phyloP scores from a whole-genome alignment of 2,888 invertebrate genomes.

The Metopia argyrocephala region DNA sequence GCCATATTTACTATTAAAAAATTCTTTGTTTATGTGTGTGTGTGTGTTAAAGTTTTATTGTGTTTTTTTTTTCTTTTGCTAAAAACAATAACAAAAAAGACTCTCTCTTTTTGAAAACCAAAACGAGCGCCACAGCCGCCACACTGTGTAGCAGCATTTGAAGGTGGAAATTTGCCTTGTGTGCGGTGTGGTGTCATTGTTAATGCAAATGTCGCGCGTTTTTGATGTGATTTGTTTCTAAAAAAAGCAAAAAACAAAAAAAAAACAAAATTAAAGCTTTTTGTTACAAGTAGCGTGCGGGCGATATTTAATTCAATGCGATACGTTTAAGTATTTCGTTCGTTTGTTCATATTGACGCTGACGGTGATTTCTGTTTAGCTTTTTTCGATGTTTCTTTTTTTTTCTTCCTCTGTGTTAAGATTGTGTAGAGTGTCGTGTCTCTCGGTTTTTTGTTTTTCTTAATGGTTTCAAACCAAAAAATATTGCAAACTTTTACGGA shows the following conservation, averaged over 20 bases:
- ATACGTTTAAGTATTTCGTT: constrained; percentile 23
- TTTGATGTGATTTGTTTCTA: constrained; percentile 61
- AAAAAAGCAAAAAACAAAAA: constrained; percentile 30
- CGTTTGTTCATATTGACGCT: constrained; percentile 27
- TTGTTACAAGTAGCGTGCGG: constrained; percentile 53
- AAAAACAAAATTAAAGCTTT: background rate
- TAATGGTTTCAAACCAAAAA: background rate
- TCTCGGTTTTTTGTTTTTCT: constrained; percentile 17
- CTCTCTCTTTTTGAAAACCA: background rate
- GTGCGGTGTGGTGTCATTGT: constrained; percentile 63
- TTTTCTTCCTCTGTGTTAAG: constrained; percentile 1
- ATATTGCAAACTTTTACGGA: constrained; percentile 42
- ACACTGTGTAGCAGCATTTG: constrained; percentile 34
- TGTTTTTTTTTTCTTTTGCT: too few relatives aligned
- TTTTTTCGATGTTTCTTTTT: too few relatives aligned
- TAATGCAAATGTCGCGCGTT: constrained; percentile 65
- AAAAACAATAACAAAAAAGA: background rate
- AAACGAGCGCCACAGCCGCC: background rate
- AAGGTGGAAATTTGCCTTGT: constrained; percentile 63
- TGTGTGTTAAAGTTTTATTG: background rate
- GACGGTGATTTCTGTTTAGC: constrained; percentile 54
- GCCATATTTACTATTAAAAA: constrained; percentile 56
- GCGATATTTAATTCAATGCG: constrained; percentile 49
- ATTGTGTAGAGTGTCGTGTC: constrained; percentile 4
- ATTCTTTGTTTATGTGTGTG: constrained; percentile 24